phyloP scores from a whole-genome alignment of 2,113 vertebrate species.

The Lepus americanus region DNA sequence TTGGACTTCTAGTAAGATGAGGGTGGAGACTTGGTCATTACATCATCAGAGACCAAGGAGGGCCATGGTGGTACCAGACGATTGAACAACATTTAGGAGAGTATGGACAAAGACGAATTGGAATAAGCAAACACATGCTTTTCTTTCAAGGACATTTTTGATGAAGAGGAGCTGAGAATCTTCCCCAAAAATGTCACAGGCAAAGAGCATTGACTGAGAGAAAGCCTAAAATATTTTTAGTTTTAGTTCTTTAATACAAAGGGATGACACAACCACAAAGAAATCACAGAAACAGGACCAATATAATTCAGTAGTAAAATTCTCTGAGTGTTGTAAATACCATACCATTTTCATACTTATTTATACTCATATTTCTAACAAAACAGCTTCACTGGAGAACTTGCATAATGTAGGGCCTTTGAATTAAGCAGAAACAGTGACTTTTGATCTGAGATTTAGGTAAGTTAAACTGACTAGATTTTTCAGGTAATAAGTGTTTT shows the following conservation, averaged over 20 bases:
- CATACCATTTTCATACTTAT: not conserved
- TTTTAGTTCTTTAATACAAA: not conserved
- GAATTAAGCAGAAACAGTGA: not conserved
- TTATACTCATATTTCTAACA: not conserved
- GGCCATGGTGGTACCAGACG: not conserved
- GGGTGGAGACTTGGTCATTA: not conserved
- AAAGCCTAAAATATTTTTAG: not conserved
- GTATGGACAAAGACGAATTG: not conserved
- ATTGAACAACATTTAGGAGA: not conserved
- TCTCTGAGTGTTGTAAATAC: not conserved
- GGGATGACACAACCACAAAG: slow-evolving; percentile 5
- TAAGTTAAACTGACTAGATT: not conserved
- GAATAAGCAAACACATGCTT: not conserved
- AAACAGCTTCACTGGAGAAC: not conserved
- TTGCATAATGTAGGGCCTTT: not conserved
- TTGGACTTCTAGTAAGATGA: not conserved
- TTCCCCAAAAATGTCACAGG: not conserved
- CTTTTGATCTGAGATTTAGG: slow-evolving; percentile 24
- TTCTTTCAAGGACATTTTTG: not conserved
- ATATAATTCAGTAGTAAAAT: not conserved
- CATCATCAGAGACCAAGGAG: not conserved
- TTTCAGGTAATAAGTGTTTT: slow-evolving; percentile 20
- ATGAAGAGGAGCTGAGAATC: not conserved
- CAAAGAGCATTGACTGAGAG: not conserved
- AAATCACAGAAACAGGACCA: slow-evolving; percentile 5